Percentiles rank a stretch among this genome's conserved stretches.
phyloP scores from a whole-genome alignment of 2,797 vertebrate species.

The Galagoides demidoff region DNA sequence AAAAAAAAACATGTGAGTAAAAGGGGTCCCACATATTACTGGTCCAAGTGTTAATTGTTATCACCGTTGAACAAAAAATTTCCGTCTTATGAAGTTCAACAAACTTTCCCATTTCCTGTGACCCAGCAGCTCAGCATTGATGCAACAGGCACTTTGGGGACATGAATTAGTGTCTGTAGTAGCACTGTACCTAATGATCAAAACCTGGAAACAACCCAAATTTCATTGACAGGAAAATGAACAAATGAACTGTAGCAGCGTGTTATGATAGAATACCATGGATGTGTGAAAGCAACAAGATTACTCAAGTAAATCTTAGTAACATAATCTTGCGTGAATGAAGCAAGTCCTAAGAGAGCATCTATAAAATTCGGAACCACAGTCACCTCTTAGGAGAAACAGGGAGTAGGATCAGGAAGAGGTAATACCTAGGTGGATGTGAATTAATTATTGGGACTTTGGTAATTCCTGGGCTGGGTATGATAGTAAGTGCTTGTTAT shows the following conservation, averaged over 20 bases:
- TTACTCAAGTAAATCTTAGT: neutral
- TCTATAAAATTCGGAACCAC: neutral
- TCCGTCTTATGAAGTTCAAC: neutral
- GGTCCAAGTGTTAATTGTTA: neutral
- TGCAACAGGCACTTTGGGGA: neutral
- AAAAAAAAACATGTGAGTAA: neutral
- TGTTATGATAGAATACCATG: neutral
- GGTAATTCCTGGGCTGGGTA: neutral
- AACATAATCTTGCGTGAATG: neutral
- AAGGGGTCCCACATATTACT: neutral
- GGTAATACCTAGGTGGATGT: neutral
- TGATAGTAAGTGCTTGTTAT: neutral
- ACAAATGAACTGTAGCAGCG: neutral
- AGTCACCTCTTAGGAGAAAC: neutral
- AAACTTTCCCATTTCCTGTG: neutral
- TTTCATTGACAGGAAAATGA: neutral
- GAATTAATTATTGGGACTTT: neutral
- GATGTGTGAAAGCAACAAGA: neutral
- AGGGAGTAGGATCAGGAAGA: neutral
- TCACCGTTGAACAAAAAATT: neutral
- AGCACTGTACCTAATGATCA: neutral
- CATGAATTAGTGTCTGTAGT: accelerated
- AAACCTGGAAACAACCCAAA: neutral
- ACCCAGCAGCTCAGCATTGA: neutral
- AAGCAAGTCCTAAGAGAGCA: neutral